Conservation (phyloP, 2,113 vertebrate species). For the Mionectes macconnelli region DNA sequence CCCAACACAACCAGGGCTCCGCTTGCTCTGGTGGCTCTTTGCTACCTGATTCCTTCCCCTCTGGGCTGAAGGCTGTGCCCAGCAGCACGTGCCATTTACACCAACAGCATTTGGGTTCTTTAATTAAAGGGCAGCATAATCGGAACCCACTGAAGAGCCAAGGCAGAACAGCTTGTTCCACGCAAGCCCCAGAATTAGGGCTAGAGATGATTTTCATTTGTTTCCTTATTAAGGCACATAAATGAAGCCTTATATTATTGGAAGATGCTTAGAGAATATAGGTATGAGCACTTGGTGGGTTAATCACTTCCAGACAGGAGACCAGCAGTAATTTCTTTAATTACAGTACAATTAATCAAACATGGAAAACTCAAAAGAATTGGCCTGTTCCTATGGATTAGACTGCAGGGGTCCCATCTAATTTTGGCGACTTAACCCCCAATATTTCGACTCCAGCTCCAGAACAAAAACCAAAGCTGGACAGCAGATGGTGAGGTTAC, state of each 20-base stretch:
- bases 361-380: constrained; percentile 73
- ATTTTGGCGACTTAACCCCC: constrained; percentile 67
- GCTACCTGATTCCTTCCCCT: background rate
- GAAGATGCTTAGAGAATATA: constrained; percentile 42
- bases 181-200: constrained; percentile 1
- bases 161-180: constrained; percentile 28
- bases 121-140: constrained; percentile 50
- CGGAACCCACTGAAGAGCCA: background rate
- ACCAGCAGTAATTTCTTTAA: constrained; percentile 77
- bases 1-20: background rate
- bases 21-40: background rate
- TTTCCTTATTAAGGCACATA: constrained; percentile 47
- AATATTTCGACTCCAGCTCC: constrained; percentile 64
- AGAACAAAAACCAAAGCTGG: constrained; percentile 74
- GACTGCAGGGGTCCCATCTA: constrained; percentile 73
- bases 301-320: constrained; percentile 61
- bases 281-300: constrained; percentile 34
- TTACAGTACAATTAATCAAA: constrained; percentile 82
- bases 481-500: constrained; percentile 85
- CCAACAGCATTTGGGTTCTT: background rate
- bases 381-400: constrained; percentile 74
- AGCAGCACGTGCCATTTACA: background rate
- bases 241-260: constrained; percentile 17
- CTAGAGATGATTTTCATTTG: constrained; percentile 22
- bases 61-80: background rate